These are phyloP conservation scores for Hybognathus amarus DNA, from an alignment of 2,797 vertebrate species.

Conservation along the genomic window DNA sequence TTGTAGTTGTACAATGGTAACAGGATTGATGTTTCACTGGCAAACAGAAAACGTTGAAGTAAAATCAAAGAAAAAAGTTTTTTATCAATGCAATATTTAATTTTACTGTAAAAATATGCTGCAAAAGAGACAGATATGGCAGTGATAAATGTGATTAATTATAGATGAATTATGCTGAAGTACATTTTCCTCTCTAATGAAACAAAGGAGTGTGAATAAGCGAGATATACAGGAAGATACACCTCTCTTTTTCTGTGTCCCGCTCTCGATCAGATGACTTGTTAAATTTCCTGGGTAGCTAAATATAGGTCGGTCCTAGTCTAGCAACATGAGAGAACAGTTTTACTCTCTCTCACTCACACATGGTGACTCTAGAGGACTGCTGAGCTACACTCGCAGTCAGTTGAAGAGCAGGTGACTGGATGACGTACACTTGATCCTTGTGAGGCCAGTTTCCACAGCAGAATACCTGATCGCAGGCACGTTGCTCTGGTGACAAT, in stretches of 20 bases:
- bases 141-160: neutral
- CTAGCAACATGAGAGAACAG: conserved; percentile 26
- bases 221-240: neutral
- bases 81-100: neutral
- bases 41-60: neutral
- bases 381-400: conserved; percentile 7
- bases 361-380: conserved; percentile 3
- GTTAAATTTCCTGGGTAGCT: conserved; percentile 23
- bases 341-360: conserved; percentile 24
- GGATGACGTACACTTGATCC: conserved; percentile 40
- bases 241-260: neutral
- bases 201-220: too few species aligned
- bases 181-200: neutral
- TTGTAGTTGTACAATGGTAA: neutral
- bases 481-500: conserved; percentile 33
- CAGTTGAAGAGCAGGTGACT: conserved; percentile 44
- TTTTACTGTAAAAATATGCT: neutral
- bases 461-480: conserved; percentile 38
- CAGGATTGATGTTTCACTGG: neutral
- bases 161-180: neutral
- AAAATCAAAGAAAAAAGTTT: neutral
- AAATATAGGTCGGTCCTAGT: conserved; percentile 37
- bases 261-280: conserved; percentile 32
- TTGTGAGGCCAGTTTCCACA: conserved; percentile 45
- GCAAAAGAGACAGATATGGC: neutral